Percentiles rank a stretch among this genome's conserved stretches.
Conservation (phyloP, 2,888 invertebrate species). For the Tiliacea aurago region DNA sequence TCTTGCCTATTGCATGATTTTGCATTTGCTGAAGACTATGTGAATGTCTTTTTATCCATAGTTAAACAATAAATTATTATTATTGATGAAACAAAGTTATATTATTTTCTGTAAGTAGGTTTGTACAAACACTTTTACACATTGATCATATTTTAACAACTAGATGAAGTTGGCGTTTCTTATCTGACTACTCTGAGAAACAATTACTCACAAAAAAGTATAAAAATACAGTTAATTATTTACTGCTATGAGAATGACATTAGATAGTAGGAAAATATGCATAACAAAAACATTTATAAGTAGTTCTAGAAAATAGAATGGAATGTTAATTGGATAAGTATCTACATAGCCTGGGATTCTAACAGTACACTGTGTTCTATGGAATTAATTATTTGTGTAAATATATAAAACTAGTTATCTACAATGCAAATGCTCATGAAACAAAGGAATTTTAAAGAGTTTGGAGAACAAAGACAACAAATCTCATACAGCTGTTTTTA, state of each 20-base stretch:
- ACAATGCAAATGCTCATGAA: not conserved
- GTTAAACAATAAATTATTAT: too few species aligned
- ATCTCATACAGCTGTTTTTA: not conserved
- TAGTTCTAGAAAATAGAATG: not conserved
- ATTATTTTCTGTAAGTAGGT: too few species aligned
- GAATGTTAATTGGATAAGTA: slow-evolving; percentile 20
- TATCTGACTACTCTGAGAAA: too few species aligned
- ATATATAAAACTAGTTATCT: not conserved
- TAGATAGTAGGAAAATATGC: not conserved
- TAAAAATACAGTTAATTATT: not conserved
- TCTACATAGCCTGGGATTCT: not conserved
- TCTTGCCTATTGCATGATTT: not conserved
- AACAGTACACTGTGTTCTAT: not conserved
- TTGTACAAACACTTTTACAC: too few species aligned
- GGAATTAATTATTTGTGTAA: not conserved
- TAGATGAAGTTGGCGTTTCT: too few species aligned
- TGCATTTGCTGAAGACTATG: not conserved
- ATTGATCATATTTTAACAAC: too few species aligned
- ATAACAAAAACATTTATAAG: not conserved
- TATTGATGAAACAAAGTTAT: too few species aligned
- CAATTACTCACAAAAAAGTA: too few species aligned
- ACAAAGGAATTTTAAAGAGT: slow-evolving; percentile 29
- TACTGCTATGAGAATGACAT: not conserved
- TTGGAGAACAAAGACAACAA: slow-evolving; percentile 26
- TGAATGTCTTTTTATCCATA: not conserved